Evolutionary conservation across 1,140 invertebrate species (phyloP), one percentile per base, ranked within the genome.

Genomic region (Steinernema khuongi): DNA sequence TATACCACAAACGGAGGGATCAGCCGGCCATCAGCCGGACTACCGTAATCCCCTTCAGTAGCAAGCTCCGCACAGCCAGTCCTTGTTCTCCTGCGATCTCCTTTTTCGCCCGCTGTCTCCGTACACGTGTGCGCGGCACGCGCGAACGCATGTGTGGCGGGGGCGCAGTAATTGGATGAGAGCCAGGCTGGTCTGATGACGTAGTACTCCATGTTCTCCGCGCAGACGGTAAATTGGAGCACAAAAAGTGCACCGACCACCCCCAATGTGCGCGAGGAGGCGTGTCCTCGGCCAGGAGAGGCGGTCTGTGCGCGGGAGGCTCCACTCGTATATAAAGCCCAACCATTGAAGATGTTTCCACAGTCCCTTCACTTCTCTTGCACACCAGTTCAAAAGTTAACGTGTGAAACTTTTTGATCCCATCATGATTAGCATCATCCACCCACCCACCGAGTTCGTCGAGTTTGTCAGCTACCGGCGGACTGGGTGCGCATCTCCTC

Each of bases 401-500:
- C n/a, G n/a, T 22, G 50, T 22, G 26, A 60, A 41, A 60, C 50
- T 60, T 60, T 60, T 60, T 60, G 50, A 17, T 41, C 31, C 19
- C 26, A 70, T 19, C n/a, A 77, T 77, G 75, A 77, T 77, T 72
- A 77, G 75, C 72, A 77, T 77, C 60, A 74, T 77, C n/a, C 75
- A 77, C 68, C 75, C 75, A 66, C 69, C 70, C 41, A 68, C 72
- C 32, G 75, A 77, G 22, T 71, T 60, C 44, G 50, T 77, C 26
- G 75, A 77, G 68, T 77, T 77, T 60, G 50, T 60, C 69, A 68
- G 70, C 32, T 77, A 73, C 66, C 70, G 30, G 33, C 73, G 68
- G 50, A 70, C 14, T 22, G 19, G 11, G 14, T 11, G 50, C 19
- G 7, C n/a, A n/a, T n/a, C n/a, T n/a, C n/a, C n/a, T n/a, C n/a